Base-by-base conservation (phyloP, 2,797 vertebrate genomes). In the Muraenolepis orangiensis region DNA sequence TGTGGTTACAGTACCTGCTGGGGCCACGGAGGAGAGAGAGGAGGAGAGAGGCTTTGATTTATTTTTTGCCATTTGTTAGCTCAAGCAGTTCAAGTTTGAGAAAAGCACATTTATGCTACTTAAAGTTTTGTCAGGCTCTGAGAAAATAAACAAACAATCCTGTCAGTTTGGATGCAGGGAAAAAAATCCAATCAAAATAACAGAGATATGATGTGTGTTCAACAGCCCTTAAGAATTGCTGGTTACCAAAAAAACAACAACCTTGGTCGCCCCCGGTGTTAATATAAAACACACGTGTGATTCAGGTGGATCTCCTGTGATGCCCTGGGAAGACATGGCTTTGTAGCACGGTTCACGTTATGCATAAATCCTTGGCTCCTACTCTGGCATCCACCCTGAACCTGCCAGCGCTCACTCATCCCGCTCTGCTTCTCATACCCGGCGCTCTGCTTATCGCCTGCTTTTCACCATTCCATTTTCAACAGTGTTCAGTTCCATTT, bases 231-330 rank as follows among this genome's bases (percentile, higher is more conserved):
- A 71, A 85, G 85, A 90, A 90, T 87, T 82, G 82, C 84, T 76
- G 72, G 77, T 64, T 64, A 13, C n/a, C 57, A 64, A 26, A 23
- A 38, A 11, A 76, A 90, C 91, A 91, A 92, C 88, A 91, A 90
- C 88, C 87, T 88, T 89, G 89, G 87, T 90, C 90, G 90, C 89
- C 86, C 85, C 86, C 91, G 86, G 90, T 86, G 89, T 92, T 92
- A 91, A 93, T 93, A 86, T 87, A 90, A 91, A 91, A 92, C 92
- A 86, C 90, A 92, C 93, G 88, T 77, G 78, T 85, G 89, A 88
- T 91, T 92, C 90, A 86, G 88, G 81, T 84, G 74, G 81, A 88
- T 90, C 86, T 91, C 88, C 87, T 84, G 82, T 85, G 81, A 86
- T 89, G 90, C 91, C 87, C 88, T 87, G 87, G 89, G 87, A 89